Conservation (phyloP, 1,140 invertebrate species). For the Drosophila subpulchrella region DNA sequence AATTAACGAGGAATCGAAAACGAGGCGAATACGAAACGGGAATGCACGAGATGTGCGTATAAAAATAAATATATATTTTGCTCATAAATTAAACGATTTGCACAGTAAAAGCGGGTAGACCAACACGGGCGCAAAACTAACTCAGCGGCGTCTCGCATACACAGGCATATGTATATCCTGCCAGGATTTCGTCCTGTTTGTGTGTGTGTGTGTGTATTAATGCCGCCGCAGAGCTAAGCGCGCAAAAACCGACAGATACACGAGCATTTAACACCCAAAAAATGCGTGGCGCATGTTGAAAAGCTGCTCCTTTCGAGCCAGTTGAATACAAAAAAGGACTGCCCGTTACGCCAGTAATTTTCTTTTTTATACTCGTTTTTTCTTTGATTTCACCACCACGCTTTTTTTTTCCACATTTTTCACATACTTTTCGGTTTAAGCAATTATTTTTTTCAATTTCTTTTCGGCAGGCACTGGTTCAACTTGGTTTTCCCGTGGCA, state of each 20-base stretch:
- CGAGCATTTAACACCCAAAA: conserved; percentile 82
- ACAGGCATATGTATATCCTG: conserved; percentile 11
- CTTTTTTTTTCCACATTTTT: conserved; percentile 26
- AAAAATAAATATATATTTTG: conserved; percentile 81
- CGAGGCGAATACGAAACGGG: conserved; percentile 43
- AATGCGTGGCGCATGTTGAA: conserved; percentile 75
- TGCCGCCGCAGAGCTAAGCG: conserved; percentile 72
- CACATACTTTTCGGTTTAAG: conserved; percentile 43
- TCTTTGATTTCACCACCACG: neutral
- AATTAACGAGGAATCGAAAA: conserved; percentile 60
- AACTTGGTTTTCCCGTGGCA: conserved; percentile 48
- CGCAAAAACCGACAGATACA: conserved; percentile 82
- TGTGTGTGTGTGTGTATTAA: conserved; percentile 62
- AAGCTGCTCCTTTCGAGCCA: conserved; percentile 34
- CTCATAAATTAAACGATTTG: conserved; percentile 81
- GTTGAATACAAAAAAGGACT: neutral
- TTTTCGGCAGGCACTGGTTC: conserved; percentile 48
- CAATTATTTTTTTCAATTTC: conserved; percentile 32
- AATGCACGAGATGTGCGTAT: conserved; percentile 71
- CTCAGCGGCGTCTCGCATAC: conserved; percentile 62
- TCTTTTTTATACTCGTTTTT: neutral
- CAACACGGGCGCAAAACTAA: conserved; percentile 80
- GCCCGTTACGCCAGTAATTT: neutral
- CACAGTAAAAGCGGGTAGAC: conserved; percentile 63
- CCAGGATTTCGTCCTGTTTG: conserved; percentile 15